Evolutionary conservation across 2,888 invertebrate genomes (phyloP), one percentile per base, ranked within the genome.

Genomic region (Ophion ventricosus): DNA sequence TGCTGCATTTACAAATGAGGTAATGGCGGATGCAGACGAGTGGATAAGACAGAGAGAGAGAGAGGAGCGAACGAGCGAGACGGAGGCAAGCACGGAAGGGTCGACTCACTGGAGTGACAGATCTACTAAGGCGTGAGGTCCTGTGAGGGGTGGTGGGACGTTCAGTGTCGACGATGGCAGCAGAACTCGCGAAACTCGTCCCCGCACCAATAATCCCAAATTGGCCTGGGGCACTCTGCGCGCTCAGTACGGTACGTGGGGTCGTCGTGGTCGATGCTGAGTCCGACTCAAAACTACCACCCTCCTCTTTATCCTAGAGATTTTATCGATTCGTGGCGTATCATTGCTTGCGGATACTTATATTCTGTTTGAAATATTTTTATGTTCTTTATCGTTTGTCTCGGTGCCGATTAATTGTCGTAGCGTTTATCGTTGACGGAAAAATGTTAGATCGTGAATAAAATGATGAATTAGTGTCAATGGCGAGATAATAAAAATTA

Each of bases 251-350:
- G n/a, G 96, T 96, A 93, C 96, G 96, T 43, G 96, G 96, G 11
- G 96, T 96, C 17, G 93, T 93, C 76, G 96, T 95, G 25, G 96
- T 96, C 40, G 97, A 96, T 91, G 96, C 96, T 8, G 96, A 96
- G 93, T 97, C 97, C 11, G 97, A 96, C 93, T 97, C 96, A 92
- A 96, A 95, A 92, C 95, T 95, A 89, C 96, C 96, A 85, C 95
- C 94, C 86, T 95, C 95, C 89, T 95, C 94, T 90, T 94, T 94
- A 87, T 94, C 94, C 92, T 93, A 90, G 86, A 91, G 89, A 87
- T 87, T 84, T 79, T 72, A 80, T 81, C 54, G 80, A 84, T 56
- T 76, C 54, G 69, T 72, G 43, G 43, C 67, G 43, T 49, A 35
- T 66, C 40, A 66, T 66, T 40, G 23, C 35, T 35, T 35, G 35